These are phyloP conservation scores for Ernsta delagoae DNA, from an alignment of 2,888 invertebrate species.

Conservation along the genomic window DNA sequence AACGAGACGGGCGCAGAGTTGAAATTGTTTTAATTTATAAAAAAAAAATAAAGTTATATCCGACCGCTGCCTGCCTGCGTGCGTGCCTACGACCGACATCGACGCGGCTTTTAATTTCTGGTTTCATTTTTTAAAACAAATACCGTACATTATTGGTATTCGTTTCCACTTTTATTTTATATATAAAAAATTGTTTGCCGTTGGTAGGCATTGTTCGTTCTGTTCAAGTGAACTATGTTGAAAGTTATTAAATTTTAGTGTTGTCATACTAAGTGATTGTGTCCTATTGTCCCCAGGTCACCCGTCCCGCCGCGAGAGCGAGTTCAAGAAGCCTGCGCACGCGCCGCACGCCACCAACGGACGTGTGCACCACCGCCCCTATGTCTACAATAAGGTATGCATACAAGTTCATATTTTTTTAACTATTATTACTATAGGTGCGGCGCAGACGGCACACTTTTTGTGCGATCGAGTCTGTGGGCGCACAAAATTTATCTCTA, in stretches of 20 bases:
- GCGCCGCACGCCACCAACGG: conserved; percentile 72
- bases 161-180: neutral
- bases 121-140: conserved; percentile 13
- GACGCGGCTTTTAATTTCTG: conserved; percentile 26
- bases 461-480: too few relatives aligned
- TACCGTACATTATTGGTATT: neutral
- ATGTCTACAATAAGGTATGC: conserved; percentile 72
- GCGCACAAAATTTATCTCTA: too few relatives aligned
- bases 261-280: neutral
- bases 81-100: neutral
- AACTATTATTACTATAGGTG: too few relatives aligned
- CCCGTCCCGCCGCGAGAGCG: conserved; percentile 82
- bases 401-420: too few relatives aligned
- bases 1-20: conserved; percentile 12
- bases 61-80: neutral
- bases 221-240: too few relatives aligned
- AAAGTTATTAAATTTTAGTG: too few relatives aligned
- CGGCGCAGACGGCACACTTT: too few relatives aligned
- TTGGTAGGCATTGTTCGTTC: too few relatives aligned
- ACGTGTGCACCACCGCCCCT: conserved; percentile 74
- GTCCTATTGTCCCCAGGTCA: conserved; percentile 58
- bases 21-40: conserved; percentile 41
- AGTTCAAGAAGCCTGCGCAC: conserved; percentile 87
- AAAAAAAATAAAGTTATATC: conserved; percentile 6
- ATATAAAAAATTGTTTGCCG: too few relatives aligned